phyloP scores from a whole-genome alignment of 2,888 invertebrate genomes.

The Euplexia lucipara region DNA sequence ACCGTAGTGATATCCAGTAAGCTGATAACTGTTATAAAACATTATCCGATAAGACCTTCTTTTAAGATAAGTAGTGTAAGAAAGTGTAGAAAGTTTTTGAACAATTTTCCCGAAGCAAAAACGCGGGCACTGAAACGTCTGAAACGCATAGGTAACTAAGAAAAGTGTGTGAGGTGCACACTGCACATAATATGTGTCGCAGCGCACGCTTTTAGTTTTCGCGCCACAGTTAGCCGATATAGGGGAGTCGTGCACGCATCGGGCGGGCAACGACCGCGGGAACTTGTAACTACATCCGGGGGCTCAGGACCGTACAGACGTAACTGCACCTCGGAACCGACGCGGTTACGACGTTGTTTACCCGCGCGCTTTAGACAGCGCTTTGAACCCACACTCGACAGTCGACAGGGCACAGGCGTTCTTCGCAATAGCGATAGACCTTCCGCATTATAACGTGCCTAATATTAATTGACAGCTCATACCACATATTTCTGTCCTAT shows the following conservation, averaged over 20 bases:
- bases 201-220: constrained; percentile 72
- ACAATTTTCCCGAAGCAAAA: not conserved
- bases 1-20: not conserved
- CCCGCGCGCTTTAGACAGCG: constrained; percentile 71
- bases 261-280: constrained; percentile 89
- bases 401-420: constrained; percentile 76
- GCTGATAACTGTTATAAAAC: too few relatives aligned
- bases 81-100: not conserved
- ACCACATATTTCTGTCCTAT: constrained; percentile 19
- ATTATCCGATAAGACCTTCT: not conserved
- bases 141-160: constrained; percentile 37
- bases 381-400: constrained; percentile 83
- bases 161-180: constrained; percentile 52
- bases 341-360: constrained; percentile 72
- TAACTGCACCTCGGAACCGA: constrained; percentile 70
- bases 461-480: constrained; percentile 47
- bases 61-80: not conserved
- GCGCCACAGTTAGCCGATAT: constrained; percentile 86
- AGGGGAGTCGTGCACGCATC: constrained; percentile 86
- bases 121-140: constrained; percentile 34
- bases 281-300: constrained; percentile 90
- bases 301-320: constrained; percentile 75
- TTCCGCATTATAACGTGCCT: constrained; percentile 74
- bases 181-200: constrained; percentile 64
- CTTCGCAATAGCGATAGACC: constrained; percentile 80